A percentile compares a stretch with the other conserved stretches of the same genome.
phyloP scores from a whole-genome alignment of 2,113 vertebrate species.

The Myotis brandtii region DNA sequence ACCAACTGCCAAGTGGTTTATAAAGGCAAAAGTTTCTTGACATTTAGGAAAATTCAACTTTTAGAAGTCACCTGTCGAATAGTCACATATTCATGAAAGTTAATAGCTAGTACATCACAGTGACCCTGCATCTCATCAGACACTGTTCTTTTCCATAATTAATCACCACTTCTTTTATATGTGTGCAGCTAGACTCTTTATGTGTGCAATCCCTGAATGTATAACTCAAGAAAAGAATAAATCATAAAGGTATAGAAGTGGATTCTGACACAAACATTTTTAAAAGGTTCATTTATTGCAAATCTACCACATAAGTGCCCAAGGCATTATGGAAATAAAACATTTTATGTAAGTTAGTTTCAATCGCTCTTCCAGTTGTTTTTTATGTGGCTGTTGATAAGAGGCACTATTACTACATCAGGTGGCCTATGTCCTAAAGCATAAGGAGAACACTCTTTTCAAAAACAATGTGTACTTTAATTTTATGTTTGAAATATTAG shows the following conservation, averaged over 20 bases:
- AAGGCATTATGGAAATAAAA: neutral
- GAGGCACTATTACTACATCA: neutral
- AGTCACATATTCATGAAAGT: neutral
- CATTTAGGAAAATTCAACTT: conserved; percentile 50
- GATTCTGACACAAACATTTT: conserved; percentile 12
- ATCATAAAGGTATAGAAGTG: neutral
- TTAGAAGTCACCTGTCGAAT: conserved; percentile 13
- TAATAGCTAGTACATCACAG: conserved; percentile 35
- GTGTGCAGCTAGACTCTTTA: neutral
- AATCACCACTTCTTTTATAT: neutral
- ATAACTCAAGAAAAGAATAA: neutral
- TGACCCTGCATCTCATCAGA: neutral
- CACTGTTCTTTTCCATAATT: neutral
- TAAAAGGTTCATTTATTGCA: neutral
- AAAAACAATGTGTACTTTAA: neutral
- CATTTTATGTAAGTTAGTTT: neutral
- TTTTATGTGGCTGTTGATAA: neutral
- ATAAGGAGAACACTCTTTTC: neutral
- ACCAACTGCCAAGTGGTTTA: conserved; percentile 43
- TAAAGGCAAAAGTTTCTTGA: neutral
- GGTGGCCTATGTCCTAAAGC: neutral
- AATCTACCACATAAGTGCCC: neutral
- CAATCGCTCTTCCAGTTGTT: neutral
- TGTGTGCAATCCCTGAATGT: neutral
- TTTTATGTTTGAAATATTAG: neutral